These are phyloP conservation scores for Mythimna ferrago DNA, from an alignment of 2,888 invertebrate species.

Conservation along the genomic window DNA sequence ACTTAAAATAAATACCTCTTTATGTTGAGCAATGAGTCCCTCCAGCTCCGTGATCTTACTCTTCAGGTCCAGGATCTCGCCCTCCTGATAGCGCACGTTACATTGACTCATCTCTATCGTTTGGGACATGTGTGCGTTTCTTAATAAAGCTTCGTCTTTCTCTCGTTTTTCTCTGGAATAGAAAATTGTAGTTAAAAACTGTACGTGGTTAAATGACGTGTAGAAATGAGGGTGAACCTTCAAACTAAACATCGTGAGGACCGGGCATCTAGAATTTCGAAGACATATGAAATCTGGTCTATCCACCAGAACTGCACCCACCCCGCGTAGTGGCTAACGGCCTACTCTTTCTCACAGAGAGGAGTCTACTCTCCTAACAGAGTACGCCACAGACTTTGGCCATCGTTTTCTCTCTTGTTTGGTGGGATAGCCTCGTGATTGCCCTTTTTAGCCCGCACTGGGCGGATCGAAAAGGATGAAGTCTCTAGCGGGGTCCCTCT, in stretches of 20 bases:
- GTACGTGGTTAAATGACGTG: too few relatives aligned
- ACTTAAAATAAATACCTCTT: conserved; percentile 76
- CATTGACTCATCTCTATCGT: conserved; percentile 94
- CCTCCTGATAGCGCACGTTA: conserved; percentile 93
- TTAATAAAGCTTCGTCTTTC: conserved; percentile 93
- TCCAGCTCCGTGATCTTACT: conserved; percentile 90
- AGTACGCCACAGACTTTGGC: background rate
- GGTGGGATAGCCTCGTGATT: too few relatives aligned
- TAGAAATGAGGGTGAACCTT: background rate
- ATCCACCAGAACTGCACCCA: background rate
- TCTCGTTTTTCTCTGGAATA: conserved; percentile 92
- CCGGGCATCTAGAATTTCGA: background rate
- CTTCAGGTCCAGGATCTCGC: conserved; percentile 91
- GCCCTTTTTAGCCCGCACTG: too few relatives aligned
- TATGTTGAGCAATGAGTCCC: conserved; percentile 87
- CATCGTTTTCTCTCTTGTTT: too few relatives aligned
- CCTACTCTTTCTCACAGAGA: background rate
- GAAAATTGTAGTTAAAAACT: background rate
- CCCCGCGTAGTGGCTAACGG: background rate
- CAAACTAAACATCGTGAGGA: background rate
- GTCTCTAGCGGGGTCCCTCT: too few relatives aligned
- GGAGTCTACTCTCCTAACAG: too few relatives aligned
- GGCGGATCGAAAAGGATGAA: too few relatives aligned
- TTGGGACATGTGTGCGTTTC: conserved; percentile 96
- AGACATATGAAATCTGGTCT: background rate